Evolutionary conservation across 2,888 invertebrate genomes (phyloP).

Genomic region (Oligia strigilis): DNA sequence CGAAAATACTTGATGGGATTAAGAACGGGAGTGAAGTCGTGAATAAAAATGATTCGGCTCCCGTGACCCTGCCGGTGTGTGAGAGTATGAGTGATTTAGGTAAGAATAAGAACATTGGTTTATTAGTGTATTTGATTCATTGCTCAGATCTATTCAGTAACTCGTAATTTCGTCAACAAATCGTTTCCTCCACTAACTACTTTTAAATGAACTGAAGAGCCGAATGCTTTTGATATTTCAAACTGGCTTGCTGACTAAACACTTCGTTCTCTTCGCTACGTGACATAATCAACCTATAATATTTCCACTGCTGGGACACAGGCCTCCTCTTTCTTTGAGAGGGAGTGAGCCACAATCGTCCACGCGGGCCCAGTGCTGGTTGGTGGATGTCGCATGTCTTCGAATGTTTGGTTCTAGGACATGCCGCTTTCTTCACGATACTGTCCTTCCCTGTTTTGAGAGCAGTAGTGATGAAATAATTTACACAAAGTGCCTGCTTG

Average conservation of each 20-base stretch:
- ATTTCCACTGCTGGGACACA: background rate
- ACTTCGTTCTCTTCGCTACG: background rate
- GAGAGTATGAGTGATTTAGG: constrained; percentile 92
- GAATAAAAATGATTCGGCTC: constrained; percentile 74
- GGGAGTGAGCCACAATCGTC: background rate
- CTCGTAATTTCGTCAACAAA: too few species aligned
- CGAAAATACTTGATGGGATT: constrained; percentile 78
- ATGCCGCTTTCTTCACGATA: background rate
- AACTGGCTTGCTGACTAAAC: background rate
- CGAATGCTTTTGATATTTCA: background rate
- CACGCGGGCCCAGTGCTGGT: background rate
- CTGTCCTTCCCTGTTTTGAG: background rate
- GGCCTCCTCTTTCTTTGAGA: background rate
- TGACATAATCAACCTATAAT: background rate
- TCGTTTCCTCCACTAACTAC: background rate
- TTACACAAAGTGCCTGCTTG: background rate
- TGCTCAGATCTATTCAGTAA: background rate
- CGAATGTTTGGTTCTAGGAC: background rate
- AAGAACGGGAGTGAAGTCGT: constrained; percentile 79
- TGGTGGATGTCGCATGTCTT: background rate
- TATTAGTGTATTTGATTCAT: background rate
- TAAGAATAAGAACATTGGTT: constrained; percentile 84
- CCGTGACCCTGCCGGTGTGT: constrained; percentile 85
- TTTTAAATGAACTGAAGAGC: background rate
- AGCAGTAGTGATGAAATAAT: background rate